phyloP scores from a whole-genome alignment of 2,888 invertebrate genomes.

The Cerastoderma edule region DNA sequence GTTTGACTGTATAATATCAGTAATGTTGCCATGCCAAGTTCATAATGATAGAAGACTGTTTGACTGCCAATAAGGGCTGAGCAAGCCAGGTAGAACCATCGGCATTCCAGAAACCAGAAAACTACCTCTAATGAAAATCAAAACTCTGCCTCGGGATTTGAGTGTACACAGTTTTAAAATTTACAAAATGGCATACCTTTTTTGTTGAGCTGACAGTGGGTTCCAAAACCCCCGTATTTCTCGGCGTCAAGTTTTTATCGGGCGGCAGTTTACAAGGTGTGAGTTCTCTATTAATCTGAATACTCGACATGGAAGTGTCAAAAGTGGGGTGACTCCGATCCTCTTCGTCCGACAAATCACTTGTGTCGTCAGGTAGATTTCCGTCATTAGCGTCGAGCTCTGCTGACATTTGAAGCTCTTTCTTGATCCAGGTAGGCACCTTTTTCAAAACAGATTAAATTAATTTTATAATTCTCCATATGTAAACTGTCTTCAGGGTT shows the following conservation, averaged over 20 bases:
- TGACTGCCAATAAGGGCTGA: too few species aligned
- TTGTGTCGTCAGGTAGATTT: constrained; percentile 77
- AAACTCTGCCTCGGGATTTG: too few species aligned
- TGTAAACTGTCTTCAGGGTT: too few species aligned
- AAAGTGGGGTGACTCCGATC: constrained; percentile 57
- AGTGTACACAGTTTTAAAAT: too few species aligned
- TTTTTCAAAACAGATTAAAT: too few species aligned
- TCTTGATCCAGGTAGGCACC: constrained; percentile 81
- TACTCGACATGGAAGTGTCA: constrained; percentile 79
- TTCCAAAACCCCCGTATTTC: constrained; percentile 34
- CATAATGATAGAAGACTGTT: too few species aligned
- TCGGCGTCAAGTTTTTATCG: constrained; percentile 48
- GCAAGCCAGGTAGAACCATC: too few species aligned
- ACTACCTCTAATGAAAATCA: too few species aligned
- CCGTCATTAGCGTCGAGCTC: constrained; percentile 68
- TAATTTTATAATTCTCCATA: too few species aligned
- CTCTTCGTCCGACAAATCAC: constrained; percentile 71
- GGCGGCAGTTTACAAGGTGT: constrained; percentile 57
- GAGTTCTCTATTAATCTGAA: constrained; percentile 78
- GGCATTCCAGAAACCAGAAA: too few species aligned
- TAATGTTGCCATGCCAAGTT: too few species aligned
- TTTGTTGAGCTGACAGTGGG: background rate
- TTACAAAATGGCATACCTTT: constrained; percentile 24
- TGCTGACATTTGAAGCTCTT: constrained; percentile 75
- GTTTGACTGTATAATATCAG: too few species aligned